These are phyloP conservation scores for Setophaga petechia DNA, from an alignment of 2,113 vertebrate genomes.

Conservation along the genomic window DNA sequence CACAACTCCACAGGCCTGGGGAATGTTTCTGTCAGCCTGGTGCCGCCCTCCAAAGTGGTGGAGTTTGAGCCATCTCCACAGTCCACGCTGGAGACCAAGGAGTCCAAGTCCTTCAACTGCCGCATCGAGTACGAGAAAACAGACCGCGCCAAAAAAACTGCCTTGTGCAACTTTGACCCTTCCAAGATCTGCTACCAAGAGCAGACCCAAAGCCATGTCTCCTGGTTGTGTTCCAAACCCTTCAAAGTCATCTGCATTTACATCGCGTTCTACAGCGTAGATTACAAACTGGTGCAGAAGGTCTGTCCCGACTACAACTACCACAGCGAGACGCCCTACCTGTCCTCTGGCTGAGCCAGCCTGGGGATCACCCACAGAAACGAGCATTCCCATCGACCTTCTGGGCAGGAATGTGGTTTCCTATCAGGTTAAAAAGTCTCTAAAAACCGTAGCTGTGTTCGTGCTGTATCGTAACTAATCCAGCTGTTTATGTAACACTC, in stretches of 20 bases:
- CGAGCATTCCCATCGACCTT: constrained; percentile 57
- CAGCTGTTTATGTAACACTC: constrained; percentile 29
- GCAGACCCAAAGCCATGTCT: constrained; percentile 98
- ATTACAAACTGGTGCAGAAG: constrained; percentile 99
- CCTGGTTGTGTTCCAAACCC: constrained; percentile 98
- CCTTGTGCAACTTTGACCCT: constrained; percentile 89
- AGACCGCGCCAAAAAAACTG: constrained; percentile 97
- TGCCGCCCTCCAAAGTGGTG: constrained; percentile 96
- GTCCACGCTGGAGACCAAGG: constrained; percentile 94
- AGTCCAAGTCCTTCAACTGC: constrained; percentile 98
- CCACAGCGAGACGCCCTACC: constrained; percentile 95
- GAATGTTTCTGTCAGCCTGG: constrained; percentile 96
- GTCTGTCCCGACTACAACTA: constrained; percentile 99
- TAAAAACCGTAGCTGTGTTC: constrained; percentile 47
- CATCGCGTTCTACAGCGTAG: constrained; percentile 98
- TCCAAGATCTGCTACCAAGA: constrained; percentile 98
- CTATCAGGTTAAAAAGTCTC: constrained; percentile 60
- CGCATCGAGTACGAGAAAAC: constrained; percentile 99
- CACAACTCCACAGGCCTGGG: constrained; percentile 97
- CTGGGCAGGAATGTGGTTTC: constrained; percentile 57
- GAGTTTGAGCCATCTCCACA: constrained; percentile 93
- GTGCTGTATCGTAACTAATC: constrained; percentile 63
- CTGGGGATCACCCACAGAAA: not conserved
- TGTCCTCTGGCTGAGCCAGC: constrained; percentile 88
- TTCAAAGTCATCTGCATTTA: constrained; percentile 99